A percentile compares a stretch with the other conserved stretches of the same genome.
These are phyloP conservation scores for Drosophila sp. DNA, from an alignment of 1,140 invertebrate species.

Conservation along the genomic window DNA sequence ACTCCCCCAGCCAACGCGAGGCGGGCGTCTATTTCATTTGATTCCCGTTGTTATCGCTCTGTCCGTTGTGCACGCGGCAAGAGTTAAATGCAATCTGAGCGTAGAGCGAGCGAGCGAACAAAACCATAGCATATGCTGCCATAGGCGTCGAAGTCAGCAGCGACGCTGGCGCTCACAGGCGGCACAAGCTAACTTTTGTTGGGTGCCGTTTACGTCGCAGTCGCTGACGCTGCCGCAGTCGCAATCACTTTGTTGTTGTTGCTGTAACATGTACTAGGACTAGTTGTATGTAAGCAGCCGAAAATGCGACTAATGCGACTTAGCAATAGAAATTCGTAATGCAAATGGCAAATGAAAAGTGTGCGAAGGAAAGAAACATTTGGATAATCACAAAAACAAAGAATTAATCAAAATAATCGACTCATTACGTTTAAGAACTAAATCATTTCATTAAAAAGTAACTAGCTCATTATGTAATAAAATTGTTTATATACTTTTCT, in stretches of 20 bases:
- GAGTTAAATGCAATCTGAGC: slow-evolving; percentile 81
- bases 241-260: no score
- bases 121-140: slow-evolving; percentile 36
- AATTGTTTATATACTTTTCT: slow-evolving; percentile 2
- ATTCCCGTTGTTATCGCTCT: slow-evolving; percentile 58
- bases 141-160: slow-evolving; percentile 38
- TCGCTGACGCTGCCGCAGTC: slow-evolving; percentile 1
- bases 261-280: slow-evolving; percentile 13
- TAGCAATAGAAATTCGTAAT: slow-evolving; percentile 39
- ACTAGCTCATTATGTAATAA: slow-evolving; percentile 15
- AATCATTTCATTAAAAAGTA: background rate
- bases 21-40: slow-evolving; percentile 30
- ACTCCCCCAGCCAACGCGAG: slow-evolving; percentile 53
- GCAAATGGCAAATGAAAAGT: slow-evolving; percentile 17
- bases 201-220: slow-evolving; percentile 43
- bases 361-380: no score
- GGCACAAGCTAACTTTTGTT: slow-evolving; percentile 55
- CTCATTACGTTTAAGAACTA: slow-evolving; percentile 1
- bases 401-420: slow-evolving; percentile 25
- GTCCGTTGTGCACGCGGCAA: slow-evolving; percentile 77
- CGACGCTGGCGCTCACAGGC: slow-evolving; percentile 29
- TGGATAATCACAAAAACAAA: background rate
- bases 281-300: slow-evolving; percentile 36
- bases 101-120: slow-evolving; percentile 32
- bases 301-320: slow-evolving; percentile 73